A percentile compares a stretch with the other conserved stretches of the same genome.
Evolutionary conservation across 2,797 vertebrate genomes (phyloP).

Genomic region (Echiichthys vipera): DNA sequence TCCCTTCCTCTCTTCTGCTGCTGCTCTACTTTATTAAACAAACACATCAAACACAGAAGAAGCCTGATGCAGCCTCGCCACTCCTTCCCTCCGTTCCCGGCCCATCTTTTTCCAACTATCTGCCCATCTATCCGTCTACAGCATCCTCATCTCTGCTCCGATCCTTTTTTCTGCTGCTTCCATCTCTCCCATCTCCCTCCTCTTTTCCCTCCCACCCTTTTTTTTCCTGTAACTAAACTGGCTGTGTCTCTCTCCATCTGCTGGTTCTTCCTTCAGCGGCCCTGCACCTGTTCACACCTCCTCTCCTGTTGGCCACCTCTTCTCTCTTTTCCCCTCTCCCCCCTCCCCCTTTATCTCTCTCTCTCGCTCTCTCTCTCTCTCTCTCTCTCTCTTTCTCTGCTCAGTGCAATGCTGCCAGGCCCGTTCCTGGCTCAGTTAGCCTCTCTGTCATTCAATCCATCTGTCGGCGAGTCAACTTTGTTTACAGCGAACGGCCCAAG

Average conservation of each 20-base stretch:
- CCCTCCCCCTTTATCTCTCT: slow-evolving; percentile 30
- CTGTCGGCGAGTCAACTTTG: slow-evolving; percentile 99
- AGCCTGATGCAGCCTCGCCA: slow-evolving; percentile 71
- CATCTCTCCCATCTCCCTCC: slow-evolving; percentile 87
- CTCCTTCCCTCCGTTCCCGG: slow-evolving; percentile 88
- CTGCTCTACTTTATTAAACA: slow-evolving; percentile 53
- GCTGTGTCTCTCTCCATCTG: slow-evolving; percentile 99
- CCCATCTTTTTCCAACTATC: slow-evolving; percentile 49
- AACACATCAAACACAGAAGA: slow-evolving; percentile 56
- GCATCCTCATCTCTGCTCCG: slow-evolving; percentile 89
- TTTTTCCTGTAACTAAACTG: slow-evolving; percentile 99
- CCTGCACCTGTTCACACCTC: slow-evolving; percentile 99
- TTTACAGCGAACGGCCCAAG: slow-evolving; percentile 94
- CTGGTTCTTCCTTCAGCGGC: slow-evolving; percentile 99
- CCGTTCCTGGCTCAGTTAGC: slow-evolving; percentile 98
- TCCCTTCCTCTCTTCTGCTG: slow-evolving; percentile 39
- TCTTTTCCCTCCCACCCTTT: slow-evolving; percentile 79
- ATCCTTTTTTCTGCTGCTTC: slow-evolving; percentile 89
- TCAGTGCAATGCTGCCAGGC: slow-evolving; percentile 92
- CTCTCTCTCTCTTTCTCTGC: slow-evolving; percentile 34
- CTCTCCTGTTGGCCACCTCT: slow-evolving; percentile 99
- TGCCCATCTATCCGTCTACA: slow-evolving; percentile 64
- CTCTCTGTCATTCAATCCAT: slow-evolving; percentile 99
- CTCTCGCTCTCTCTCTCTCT: slow-evolving; percentile 80
- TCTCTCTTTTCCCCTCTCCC: slow-evolving; percentile 83